Percentiles rank a stretch among this genome's conserved stretches.
These are phyloP conservation scores for Metopia argyrocephala DNA, from an alignment of 2,888 invertebrate species.

Conservation along the genomic window DNA sequence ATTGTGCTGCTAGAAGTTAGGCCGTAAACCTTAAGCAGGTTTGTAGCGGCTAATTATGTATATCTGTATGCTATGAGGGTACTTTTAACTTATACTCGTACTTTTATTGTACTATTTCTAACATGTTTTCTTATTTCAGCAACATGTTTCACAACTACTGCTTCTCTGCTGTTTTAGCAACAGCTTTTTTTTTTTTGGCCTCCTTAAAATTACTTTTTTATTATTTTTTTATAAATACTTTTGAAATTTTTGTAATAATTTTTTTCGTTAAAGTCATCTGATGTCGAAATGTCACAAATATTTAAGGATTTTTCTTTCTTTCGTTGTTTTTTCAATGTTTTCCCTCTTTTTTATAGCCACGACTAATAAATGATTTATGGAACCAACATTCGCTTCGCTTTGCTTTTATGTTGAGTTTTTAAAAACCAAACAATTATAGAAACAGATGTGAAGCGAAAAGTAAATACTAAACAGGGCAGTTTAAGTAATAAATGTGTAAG, in stretches of 20 bases:
- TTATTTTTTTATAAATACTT: neutral
- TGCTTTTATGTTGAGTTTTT: neutral
- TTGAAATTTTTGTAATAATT: neutral
- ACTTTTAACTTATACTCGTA: too few species aligned
- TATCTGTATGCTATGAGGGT: too few species aligned
- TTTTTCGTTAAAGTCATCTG: neutral
- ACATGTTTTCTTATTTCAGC: too few species aligned
- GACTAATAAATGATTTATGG: neutral
- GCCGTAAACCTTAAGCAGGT: too few species aligned
- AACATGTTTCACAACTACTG: too few species aligned
- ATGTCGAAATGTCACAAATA: neutral
- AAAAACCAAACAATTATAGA: neutral
- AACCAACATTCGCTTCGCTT: neutral
- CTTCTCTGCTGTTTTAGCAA: too few species aligned
- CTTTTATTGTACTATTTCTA: too few species aligned
- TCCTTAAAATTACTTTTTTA: neutral
- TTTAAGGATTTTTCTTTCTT: neutral
- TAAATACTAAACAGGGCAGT: neutral
- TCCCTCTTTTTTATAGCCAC: neutral
- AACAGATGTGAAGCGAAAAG: neutral
- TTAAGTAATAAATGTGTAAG: too few species aligned
- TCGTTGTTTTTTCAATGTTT: neutral
- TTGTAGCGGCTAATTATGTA: too few species aligned
- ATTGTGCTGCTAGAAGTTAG: too few species aligned
- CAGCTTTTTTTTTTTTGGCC: neutral